Conservation (phyloP, 2,797 vertebrate species). For the Toxotes lorentzi region DNA sequence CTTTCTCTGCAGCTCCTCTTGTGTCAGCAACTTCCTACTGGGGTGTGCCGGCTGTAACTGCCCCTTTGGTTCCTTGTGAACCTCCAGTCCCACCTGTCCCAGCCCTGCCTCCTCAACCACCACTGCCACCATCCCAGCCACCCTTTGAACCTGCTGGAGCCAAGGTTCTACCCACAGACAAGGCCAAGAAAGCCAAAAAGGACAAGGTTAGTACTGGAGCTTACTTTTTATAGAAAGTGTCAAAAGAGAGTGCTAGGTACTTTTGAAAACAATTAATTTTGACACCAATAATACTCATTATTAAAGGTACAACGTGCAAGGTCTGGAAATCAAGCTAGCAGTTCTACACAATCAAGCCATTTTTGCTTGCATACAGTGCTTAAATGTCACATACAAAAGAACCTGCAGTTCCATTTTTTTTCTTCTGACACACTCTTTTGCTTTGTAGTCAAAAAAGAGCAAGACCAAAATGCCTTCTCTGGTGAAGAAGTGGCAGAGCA, state of each 20-base stretch:
- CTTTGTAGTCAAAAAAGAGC: constrained; percentile 90
- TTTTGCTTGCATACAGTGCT: not conserved
- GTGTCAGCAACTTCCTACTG: constrained; percentile 85
- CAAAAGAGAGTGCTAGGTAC: not conserved
- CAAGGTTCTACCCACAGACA: constrained; percentile 86
- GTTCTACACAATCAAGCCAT: not conserved
- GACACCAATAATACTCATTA: not conserved
- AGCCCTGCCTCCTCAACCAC: constrained; percentile 77
- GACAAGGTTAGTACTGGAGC: constrained; percentile 88
- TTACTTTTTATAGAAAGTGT: not conserved
- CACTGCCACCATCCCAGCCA: constrained; percentile 78
- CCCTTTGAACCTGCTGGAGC: constrained; percentile 74
- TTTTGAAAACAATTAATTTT: not conserved
- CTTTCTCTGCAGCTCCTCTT: constrained; percentile 73
- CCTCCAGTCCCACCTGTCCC: constrained; percentile 80
- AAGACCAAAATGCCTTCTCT: constrained; percentile 98
- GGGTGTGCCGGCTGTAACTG: constrained; percentile 81
- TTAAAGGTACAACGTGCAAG: not conserved
- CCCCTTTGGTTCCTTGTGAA: constrained; percentile 86
- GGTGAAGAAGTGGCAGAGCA: constrained; percentile 99
- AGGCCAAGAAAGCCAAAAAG: constrained; percentile 92
- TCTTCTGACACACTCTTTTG: not conserved
- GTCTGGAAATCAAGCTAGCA: not conserved
- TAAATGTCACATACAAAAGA: not conserved
- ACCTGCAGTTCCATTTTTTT: not conserved